Evolutionary conservation across 2,888 invertebrate species (phyloP), one percentile per base, ranked within the genome.

Genomic region (Plusia festucae): DNA sequence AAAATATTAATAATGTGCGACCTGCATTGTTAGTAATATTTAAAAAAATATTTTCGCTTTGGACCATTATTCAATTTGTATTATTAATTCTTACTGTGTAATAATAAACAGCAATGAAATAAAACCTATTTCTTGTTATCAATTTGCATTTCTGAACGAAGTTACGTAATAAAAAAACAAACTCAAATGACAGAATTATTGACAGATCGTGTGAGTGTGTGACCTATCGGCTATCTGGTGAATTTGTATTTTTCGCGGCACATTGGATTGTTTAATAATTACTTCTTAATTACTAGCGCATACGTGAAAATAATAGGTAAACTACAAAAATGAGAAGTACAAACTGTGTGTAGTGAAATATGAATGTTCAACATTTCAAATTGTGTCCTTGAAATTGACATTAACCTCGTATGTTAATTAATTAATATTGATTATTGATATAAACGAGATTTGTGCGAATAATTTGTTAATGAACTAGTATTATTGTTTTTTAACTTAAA

Each of bases 311-410:
- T 66, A 68, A 0, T 24, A 61, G 65, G 52, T 62, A 55, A 65
- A 54, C 16, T 58, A 20, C 18, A 44, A 53, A 0, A 0, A 27
- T 24, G 13, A 18, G 11, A 11, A 62, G 34, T 55, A 62, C 24
- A 60, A 70, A 65, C 22, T 58, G 55, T 8, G 65, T 24, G 27
- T 49, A 13, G 57, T 40, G 34, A 22, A 22, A 9, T 20, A 20
- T 66, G 6, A 9, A 3, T 22, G 0, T 30, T 22, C 22, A 44
- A 34, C 22, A 22, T 18, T 22, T 13, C 22, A 6, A 18, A 54
- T 44, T 7, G 60, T 58, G 76, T 54, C 79, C 80, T 79, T 79
- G 80, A 69, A 54, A 40, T 54, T 71, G 78, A 76, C 79, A 76
- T 66, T 80, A 67, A 73, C 70, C 76, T 76, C 6, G 20, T 49